Evolutionary conservation across 2,888 invertebrate species (phyloP).

Genomic region (Seladonia tumulorum): DNA sequence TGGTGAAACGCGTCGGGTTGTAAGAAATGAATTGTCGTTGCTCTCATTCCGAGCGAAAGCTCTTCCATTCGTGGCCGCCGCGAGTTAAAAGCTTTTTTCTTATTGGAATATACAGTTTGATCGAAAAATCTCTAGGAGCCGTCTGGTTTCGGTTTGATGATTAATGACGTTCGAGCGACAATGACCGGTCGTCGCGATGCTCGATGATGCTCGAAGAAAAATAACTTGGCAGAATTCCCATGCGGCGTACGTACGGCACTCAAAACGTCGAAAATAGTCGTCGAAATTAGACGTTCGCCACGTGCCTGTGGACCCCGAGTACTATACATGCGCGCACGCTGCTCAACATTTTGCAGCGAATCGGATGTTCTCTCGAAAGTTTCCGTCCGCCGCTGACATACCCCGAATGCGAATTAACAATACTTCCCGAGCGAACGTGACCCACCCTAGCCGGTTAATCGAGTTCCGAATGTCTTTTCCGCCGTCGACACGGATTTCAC

Average conservation of each 20-base stretch:
- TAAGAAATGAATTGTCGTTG: slow-evolving; percentile 51
- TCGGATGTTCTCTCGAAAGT: not conserved
- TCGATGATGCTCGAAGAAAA: slow-evolving; percentile 52
- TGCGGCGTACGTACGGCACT: slow-evolving; percentile 39
- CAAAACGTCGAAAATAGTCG: slow-evolving; percentile 38
- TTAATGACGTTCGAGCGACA: slow-evolving; percentile 32
- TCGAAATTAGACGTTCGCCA: slow-evolving; percentile 58
- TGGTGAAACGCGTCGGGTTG: slow-evolving; percentile 25
- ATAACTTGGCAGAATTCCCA: slow-evolving; percentile 60
- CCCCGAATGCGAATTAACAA: slow-evolving; percentile 36
- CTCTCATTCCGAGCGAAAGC: slow-evolving; percentile 35
- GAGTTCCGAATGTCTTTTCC: slow-evolving; percentile 33
- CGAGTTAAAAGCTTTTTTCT: slow-evolving; percentile 10
- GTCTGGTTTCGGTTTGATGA: slow-evolving; percentile 20
- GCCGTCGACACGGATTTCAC: slow-evolving; percentile 5
- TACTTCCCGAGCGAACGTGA: slow-evolving; percentile 31
- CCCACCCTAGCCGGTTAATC: slow-evolving; percentile 18
- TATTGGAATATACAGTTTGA: not conserved
- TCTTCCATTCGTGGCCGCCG: slow-evolving; percentile 5
- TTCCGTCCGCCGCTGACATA: not conserved
- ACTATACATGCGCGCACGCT: slow-evolving; percentile 15
- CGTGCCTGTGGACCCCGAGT: slow-evolving; percentile 58
- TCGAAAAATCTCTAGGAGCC: too few species aligned
- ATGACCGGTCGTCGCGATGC: slow-evolving; percentile 35
- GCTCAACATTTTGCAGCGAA: slow-evolving; percentile 33